Conservation (phyloP, 1,140 invertebrate genomes). For the Helicoverpa armigera region DNA sequence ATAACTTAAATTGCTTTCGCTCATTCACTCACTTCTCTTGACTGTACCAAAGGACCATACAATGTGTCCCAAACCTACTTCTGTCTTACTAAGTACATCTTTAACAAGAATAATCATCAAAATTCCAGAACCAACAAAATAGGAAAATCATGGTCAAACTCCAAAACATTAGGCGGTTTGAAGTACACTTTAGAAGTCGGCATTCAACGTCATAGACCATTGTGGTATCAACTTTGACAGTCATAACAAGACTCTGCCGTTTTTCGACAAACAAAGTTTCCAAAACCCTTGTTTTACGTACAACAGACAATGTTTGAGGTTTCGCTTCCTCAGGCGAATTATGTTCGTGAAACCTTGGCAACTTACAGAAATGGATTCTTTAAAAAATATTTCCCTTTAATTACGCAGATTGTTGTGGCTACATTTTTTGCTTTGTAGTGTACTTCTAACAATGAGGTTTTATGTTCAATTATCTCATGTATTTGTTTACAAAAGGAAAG, state of each 20-base stretch:
- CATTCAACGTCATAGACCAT: not conserved
- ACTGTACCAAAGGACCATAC: too few species aligned
- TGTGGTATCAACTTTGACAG: slow-evolving; percentile 30
- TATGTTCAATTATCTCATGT: not conserved
- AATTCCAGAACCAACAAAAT: too few species aligned
- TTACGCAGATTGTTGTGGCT: not conserved
- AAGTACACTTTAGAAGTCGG: too few species aligned
- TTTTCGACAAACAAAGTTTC: slow-evolving; percentile 37
- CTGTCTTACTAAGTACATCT: too few species aligned
- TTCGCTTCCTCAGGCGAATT: slow-evolving; percentile 9
- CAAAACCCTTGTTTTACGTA: not conserved
- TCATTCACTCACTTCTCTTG: too few species aligned
- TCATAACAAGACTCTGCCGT: not conserved
- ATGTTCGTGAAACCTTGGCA: slow-evolving; percentile 10
- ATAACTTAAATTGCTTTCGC: too few species aligned
- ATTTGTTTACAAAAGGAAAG: not conserved
- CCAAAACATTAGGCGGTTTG: too few species aligned
- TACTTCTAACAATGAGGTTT: not conserved
- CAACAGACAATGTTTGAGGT: slow-evolving; percentile 11
- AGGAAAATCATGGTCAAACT: too few species aligned
- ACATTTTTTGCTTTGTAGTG: not conserved
- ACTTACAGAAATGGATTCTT: not conserved
- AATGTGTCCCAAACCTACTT: too few species aligned
- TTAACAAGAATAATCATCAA: too few species aligned
- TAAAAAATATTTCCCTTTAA: slow-evolving; percentile 11